Evolutionary conservation across 2,113 vertebrate species (phyloP).

Genomic region (Todiramphus saurophagus): DNA sequence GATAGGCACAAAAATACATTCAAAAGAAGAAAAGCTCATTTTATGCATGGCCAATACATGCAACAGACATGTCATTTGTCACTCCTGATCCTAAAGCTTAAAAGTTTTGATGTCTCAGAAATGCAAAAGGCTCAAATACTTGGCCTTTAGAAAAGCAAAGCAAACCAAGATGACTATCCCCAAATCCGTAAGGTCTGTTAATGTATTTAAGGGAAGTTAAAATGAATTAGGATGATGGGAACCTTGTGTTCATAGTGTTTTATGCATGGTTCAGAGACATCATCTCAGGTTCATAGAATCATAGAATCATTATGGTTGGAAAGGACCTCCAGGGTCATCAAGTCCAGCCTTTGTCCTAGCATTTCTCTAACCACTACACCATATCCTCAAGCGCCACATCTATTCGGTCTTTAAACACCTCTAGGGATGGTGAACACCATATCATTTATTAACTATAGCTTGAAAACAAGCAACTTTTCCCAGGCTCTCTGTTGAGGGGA

Average conservation of each 20-base stretch:
- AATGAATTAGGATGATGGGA: background rate
- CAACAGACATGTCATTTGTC: background rate
- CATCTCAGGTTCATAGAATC: background rate
- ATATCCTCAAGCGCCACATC: too few species aligned
- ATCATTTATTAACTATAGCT: background rate
- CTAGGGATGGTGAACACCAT: background rate
- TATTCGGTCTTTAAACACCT: too few species aligned
- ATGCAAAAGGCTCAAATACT: slow-evolving; percentile 13
- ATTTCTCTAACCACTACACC: too few species aligned
- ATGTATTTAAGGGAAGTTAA: background rate
- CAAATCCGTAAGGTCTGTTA: background rate
- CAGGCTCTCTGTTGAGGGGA: background rate
- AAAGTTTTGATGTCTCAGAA: slow-evolving; percentile 38
- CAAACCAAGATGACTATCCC: background rate
- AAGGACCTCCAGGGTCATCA: too few species aligned
- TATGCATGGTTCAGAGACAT: background rate
- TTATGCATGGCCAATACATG: background rate
- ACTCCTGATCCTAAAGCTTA: background rate
- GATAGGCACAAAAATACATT: background rate
- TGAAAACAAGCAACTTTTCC: background rate
- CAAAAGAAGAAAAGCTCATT: background rate
- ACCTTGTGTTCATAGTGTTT: background rate
- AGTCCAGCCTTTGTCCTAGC: too few species aligned
- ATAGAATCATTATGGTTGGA: too few species aligned
- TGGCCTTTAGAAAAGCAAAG: background rate